A percentile compares a stretch with the other conserved stretches of the same genome.
Conservation (phyloP, 2,797 vertebrate genomes). For the Somateria mollissima region DNA sequence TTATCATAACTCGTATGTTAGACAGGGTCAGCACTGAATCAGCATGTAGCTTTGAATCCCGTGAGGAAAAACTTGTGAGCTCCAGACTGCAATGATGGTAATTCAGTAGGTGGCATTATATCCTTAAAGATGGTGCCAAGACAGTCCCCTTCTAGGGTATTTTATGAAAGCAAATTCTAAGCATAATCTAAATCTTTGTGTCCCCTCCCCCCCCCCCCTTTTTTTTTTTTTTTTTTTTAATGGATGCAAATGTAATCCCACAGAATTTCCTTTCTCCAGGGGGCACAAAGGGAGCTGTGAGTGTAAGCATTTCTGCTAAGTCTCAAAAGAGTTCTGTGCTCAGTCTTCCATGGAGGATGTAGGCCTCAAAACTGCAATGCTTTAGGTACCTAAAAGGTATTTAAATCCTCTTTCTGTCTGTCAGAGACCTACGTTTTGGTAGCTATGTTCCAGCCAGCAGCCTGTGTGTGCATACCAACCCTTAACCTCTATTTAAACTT, state of each 20-base stretch:
- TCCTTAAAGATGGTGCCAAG: slow-evolving; percentile 12
- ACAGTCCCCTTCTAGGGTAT: accelerated
- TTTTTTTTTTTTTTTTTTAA: too few species aligned
- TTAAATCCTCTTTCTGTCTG: background rate
- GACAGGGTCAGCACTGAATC: background rate
- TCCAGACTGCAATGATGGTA: slow-evolving; percentile 5
- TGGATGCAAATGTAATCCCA: background rate
- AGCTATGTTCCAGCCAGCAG: accelerated
- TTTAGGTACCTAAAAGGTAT: background rate
- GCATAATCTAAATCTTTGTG: background rate
- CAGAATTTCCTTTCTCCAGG: accelerated
- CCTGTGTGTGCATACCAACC: accelerated
- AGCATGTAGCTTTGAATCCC: background rate
- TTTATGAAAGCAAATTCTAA: background rate
- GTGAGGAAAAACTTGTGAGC: background rate
- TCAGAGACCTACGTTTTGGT: background rate
- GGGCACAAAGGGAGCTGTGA: accelerated
- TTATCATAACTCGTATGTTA: background rate
- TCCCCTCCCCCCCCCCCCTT: too few species aligned
- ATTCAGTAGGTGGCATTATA: slow-evolving; percentile 65
- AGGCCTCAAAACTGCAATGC: background rate
- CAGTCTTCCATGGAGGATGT: accelerated
- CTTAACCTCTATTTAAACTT: background rate
- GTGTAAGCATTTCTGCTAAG: accelerated
- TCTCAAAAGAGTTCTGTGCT: background rate